These are phyloP conservation scores for Pseudomyrmex pallidus DNA, from an alignment of 1,140 invertebrate genomes.

Conservation along the genomic window DNA sequence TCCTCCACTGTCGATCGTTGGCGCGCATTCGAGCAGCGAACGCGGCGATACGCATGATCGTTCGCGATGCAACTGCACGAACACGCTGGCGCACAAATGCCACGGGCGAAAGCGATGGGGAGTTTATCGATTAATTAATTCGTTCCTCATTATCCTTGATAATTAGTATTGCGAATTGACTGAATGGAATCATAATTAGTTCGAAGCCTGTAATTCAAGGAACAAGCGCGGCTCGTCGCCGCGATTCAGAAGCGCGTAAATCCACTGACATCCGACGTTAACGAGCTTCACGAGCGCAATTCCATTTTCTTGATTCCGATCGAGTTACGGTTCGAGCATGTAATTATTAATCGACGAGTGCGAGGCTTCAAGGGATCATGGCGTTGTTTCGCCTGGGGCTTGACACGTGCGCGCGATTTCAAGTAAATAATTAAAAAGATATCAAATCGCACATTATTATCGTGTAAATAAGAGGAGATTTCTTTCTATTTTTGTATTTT, in stretches of 20 bases:
- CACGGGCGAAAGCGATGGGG: not conserved
- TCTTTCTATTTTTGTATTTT: no score
- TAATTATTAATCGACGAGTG: constrained; percentile 23
- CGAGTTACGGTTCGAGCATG: not conserved
- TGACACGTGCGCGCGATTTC: not conserved
- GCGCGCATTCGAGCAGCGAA: not conserved
- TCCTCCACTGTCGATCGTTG: constrained; percentile 24
- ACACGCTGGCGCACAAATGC: not conserved
- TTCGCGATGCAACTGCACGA: constrained; percentile 13
- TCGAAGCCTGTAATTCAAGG: constrained; percentile 40
- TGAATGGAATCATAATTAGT: constrained; percentile 55
- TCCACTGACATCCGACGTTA: constrained; percentile 23
- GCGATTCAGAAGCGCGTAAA: constrained; percentile 32
- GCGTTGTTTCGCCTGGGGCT: not conserved
- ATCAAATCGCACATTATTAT: no score
- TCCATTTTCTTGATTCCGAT: constrained; percentile 39
- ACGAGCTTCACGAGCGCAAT: constrained; percentile 9
- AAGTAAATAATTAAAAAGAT: not conserved
- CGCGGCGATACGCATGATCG: not conserved
- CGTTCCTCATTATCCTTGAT: constrained; percentile 68
- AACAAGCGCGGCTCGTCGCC: constrained; percentile 15
- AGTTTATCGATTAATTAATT: constrained; percentile 74
- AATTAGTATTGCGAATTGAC: constrained; percentile 56
- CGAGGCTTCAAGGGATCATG: not conserved
- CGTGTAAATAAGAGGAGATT: no score